phyloP scores from a whole-genome alignment of 2,113 vertebrate species.

The Sapajus apella region DNA sequence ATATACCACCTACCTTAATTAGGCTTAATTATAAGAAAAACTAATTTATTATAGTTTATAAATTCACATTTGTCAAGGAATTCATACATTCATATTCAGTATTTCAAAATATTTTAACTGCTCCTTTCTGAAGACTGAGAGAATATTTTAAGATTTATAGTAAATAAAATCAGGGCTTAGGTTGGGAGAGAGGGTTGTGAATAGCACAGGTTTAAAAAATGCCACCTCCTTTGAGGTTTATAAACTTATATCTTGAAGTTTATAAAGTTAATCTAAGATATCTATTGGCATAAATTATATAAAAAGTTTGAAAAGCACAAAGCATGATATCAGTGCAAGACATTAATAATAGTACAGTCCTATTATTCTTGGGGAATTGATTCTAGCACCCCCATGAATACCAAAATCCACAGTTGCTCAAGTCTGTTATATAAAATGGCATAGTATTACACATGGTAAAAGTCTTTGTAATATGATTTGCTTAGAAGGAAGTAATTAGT shows the following conservation, averaged over 20 bases:
- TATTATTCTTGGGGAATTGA: background rate
- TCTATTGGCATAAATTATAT: background rate
- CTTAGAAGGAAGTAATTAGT: background rate
- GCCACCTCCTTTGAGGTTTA: background rate
- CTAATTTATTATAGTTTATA: background rate
- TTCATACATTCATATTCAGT: background rate
- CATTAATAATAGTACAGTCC: background rate
- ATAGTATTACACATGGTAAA: background rate
- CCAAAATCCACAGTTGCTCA: background rate
- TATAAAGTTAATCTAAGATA: background rate
- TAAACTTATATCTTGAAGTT: background rate
- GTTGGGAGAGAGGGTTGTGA: background rate
- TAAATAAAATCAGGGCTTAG: background rate
- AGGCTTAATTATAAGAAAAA: conserved; percentile 2
- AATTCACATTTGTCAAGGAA: conserved; percentile 3
- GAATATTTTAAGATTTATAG: conserved; percentile 38
- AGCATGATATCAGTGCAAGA: background rate
- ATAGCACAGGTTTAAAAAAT: background rate
- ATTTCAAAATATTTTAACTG: conserved; percentile 19
- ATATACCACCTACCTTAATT: background rate
- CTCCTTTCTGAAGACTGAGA: background rate
- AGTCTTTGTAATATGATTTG: background rate
- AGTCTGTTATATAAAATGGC: background rate
- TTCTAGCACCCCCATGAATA: background rate
- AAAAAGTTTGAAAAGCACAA: conserved; percentile 18